Base-by-base conservation (phyloP, 2,888 invertebrate genomes). In the Aphidoletes aphidimyza region DNA sequence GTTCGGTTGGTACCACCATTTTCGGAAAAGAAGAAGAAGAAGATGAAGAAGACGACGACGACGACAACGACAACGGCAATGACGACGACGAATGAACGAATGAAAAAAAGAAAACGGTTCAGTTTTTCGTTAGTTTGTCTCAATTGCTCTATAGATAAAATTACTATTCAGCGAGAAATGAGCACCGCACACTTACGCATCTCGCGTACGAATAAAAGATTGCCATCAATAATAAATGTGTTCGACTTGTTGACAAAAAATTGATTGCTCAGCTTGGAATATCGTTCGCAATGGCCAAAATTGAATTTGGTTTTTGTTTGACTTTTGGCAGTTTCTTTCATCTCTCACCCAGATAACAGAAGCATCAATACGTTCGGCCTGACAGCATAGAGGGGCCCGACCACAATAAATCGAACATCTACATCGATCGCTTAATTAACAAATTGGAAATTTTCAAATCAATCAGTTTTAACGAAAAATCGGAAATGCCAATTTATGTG, bases 401-500 rank as follows among this genome's bases (percentile, higher is more conserved):
- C n/a, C n/a, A n/a, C n/a, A n/a, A n/a, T n/a, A n/a, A n/a, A n/a
- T n/a, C n/a, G n/a, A n/a, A n/a, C n/a, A n/a, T n/a, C n/a, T n/a
- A n/a, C n/a, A n/a, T n/a, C n/a, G n/a, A n/a, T n/a, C n/a, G n/a
- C 81, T 81, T 81, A 81, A 81, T 81, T 81, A 81, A 81, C 81
- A 81, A 81, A 81, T 37, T 81, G 59, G 22, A 81, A 81, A 37
- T 81, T 81, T 81, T 81, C 81, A 81, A 36, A 81, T 81, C 81
- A 37, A 81, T 81, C 81, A 81, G 81, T 37, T 81, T 81, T 81
- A 81, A 81, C 81, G 37, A 14, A 17, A 37, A 81, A 37, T 81
- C n/a, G n/a, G n/a, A n/a, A 37, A 81, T 37, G 81, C 81, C 81
- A 81, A 81, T 81, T 81, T 81, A 81, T 37, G n/a, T 37, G 81